Percentiles rank a stretch among this genome's conserved stretches.
These are phyloP conservation scores for Episyrphus balteatus DNA, from an alignment of 1,140 invertebrate species.

Conservation along the genomic window DNA sequence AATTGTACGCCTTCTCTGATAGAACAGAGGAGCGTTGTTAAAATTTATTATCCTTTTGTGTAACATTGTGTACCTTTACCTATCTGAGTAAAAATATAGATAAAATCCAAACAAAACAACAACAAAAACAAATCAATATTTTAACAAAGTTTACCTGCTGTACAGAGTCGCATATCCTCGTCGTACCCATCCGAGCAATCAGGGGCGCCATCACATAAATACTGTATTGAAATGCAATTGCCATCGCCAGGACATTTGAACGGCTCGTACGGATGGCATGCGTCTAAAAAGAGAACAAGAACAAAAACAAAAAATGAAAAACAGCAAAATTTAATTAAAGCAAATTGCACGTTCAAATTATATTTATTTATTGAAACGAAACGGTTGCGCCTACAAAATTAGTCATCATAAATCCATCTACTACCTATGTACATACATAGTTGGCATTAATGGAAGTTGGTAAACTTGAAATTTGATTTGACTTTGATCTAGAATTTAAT, in stretches of 20 bases:
- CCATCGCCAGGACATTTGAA: conserved; percentile 90
- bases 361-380: no score
- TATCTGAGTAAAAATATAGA: not conserved
- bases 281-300: conserved; percentile 31
- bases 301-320: no score
- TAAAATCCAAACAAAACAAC: not conserved
- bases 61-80: conserved; percentile 2
- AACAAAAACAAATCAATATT: not conserved
- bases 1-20: conserved; percentile 15
- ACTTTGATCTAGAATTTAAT: no score
- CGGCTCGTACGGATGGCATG: conserved; percentile 81
- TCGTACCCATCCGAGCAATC: conserved; percentile 84
- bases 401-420: no score
- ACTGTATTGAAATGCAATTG: conserved; percentile 89
- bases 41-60: not conserved
- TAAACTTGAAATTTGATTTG: no score
- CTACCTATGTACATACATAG: no score
- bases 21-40: not conserved
- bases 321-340: no score
- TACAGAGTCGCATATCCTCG: conserved; percentile 80
- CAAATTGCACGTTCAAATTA: no score
- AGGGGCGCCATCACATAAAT: conserved; percentile 84
- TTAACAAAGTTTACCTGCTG: conserved; percentile 58
- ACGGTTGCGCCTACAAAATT: no score
- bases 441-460: no score